Conservation (phyloP, 2,113 vertebrate genomes). For the Nothoprocta pentlandii region DNA sequence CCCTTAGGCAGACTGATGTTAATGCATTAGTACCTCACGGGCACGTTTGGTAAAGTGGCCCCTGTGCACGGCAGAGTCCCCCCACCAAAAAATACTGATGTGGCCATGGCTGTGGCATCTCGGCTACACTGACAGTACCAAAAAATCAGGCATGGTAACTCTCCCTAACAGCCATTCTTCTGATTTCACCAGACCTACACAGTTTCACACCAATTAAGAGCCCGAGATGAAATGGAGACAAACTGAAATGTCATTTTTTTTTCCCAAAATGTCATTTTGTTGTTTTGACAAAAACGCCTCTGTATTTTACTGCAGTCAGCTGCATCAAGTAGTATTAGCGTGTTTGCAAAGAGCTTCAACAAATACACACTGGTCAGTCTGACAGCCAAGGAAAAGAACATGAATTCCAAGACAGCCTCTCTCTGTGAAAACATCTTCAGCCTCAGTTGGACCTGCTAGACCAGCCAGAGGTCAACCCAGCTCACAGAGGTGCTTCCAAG, state of each 20-base stretch:
- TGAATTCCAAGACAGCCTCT: not conserved
- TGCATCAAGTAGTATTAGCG: not conserved
- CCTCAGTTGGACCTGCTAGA: not conserved
- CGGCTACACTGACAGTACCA: not conserved
- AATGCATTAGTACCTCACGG: not conserved
- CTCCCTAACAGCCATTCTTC: conserved; percentile 48
- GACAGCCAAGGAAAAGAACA: not conserved
- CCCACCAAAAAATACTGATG: conserved; percentile 25
- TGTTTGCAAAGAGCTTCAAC: not conserved
- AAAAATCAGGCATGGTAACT: not conserved
- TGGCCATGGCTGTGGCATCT: not conserved
- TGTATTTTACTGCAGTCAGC: conserved; percentile 55
- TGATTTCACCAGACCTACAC: conserved; percentile 35
- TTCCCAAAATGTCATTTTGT: not conserved
- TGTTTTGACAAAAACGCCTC: conserved; percentile 30
- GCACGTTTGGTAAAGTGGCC: not conserved
- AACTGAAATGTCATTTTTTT: conserved; percentile 42
- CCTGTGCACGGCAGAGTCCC: not conserved
- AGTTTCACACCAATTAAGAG: conserved; percentile 41
- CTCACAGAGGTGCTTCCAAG: conserved; percentile 3
- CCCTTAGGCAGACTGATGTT: not conserved
- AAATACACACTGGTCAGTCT: not conserved
- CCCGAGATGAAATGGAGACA: not conserved
- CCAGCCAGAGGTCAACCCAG: not conserved
- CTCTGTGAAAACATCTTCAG: not conserved